Evolutionary conservation across 92 coral and sea anemone genomes (phyloP).

Genomic region (Zoanthus sociatus): DNA sequence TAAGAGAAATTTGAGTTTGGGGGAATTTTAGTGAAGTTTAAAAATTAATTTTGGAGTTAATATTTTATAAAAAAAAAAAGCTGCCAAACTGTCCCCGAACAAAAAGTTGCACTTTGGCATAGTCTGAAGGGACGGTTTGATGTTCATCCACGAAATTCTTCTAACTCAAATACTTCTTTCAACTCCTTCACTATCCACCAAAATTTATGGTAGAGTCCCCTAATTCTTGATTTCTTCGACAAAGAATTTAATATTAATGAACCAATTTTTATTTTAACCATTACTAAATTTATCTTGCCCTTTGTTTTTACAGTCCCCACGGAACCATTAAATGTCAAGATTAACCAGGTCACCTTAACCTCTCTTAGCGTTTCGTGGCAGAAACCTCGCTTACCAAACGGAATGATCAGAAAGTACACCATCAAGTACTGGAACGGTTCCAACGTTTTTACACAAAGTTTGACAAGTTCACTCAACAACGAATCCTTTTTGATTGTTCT

Average conservation of each 20-base stretch:
- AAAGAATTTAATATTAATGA: not conserved
- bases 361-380: constrained; percentile 19
- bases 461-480: constrained; percentile 17
- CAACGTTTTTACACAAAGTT: not conserved
- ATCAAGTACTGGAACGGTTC: constrained; percentile 20
- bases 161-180: too few relatives aligned
- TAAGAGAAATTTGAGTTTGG: too few relatives aligned
- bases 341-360: not conserved
- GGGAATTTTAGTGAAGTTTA: too few relatives aligned
- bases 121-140: too few relatives aligned
- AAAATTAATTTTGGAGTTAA: too few relatives aligned
- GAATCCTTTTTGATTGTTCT: not conserved
- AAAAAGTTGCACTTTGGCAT: too few relatives aligned
- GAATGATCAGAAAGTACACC: constrained; percentile 25
- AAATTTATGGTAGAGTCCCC: too few relatives aligned
- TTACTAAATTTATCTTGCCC: not conserved
- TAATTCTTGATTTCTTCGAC: too few relatives aligned
- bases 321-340: constrained; percentile 22
- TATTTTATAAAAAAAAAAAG: too few relatives aligned
- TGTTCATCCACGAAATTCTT: too few relatives aligned
- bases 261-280: not conserved
- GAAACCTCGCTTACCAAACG: constrained; percentile 17
- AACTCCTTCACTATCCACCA: too few relatives aligned
- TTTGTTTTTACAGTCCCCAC: constrained; percentile 14
- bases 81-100: too few relatives aligned